Evolutionary conservation across 2,888 invertebrate species (phyloP).

Genomic region (Drosophila nr. perissopoda): DNA sequence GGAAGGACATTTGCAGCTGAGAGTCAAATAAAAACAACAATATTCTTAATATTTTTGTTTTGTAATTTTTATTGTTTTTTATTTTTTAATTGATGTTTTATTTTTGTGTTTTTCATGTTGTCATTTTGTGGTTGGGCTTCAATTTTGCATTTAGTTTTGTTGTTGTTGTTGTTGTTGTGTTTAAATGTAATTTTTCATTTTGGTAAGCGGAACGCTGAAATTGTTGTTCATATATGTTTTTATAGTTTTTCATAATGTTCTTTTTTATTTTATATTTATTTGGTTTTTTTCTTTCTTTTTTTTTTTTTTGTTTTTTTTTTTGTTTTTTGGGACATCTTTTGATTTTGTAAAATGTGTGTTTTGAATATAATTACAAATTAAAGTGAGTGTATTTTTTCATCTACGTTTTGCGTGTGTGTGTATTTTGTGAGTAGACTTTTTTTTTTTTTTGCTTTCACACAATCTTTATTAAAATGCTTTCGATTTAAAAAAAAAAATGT

Average conservation of each 20-base stretch:
- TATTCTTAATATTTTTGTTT: slow-evolving; percentile 60
- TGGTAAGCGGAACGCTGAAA: slow-evolving; percentile 61
- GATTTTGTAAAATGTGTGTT: slow-evolving; percentile 29
- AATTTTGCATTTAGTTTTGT: slow-evolving; percentile 35
- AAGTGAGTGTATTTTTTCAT: slow-evolving; percentile 27
- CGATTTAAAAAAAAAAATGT: background rate
- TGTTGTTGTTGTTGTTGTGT: slow-evolving; percentile 26
- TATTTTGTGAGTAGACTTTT: slow-evolving; percentile 31
- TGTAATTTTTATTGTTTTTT: slow-evolving; percentile 79
- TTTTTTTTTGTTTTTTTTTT: slow-evolving; percentile 10
- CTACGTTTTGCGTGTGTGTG: slow-evolving; percentile 20
- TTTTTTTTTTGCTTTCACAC: slow-evolving; percentile 39
- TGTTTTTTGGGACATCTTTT: slow-evolving; percentile 13
- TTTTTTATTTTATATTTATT: slow-evolving; percentile 19
- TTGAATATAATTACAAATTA: slow-evolving; percentile 41
- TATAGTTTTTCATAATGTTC: slow-evolving; percentile 27
- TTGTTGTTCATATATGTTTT: slow-evolving; percentile 50
- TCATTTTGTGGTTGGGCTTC: slow-evolving; percentile 31
- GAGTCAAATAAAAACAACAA: background rate
- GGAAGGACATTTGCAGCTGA: background rate
- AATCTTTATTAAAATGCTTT: slow-evolving; percentile 61
- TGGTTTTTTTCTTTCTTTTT: slow-evolving; percentile 7
- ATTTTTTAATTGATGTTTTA: slow-evolving; percentile 70
- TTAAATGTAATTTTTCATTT: slow-evolving; percentile 48
- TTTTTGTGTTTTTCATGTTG: slow-evolving; percentile 54